Base-by-base conservation (phyloP, 2,113 vertebrate species). In the Drymodes brunneopygia region DNA sequence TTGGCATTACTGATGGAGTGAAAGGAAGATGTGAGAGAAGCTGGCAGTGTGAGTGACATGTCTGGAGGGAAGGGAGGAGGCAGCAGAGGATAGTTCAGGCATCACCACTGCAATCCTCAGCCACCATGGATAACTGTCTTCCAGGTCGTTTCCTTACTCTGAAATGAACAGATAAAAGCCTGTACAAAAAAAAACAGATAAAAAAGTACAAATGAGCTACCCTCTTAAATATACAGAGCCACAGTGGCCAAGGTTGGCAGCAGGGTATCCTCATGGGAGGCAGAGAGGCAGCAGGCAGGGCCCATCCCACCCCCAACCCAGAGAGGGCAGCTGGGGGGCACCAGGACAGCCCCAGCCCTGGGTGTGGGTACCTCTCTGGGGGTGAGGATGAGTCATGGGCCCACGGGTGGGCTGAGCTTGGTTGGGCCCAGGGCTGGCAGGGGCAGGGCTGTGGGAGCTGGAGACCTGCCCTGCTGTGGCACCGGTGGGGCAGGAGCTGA, bases 321-420 rank as follows among this genome's bases (percentile, higher is more conserved):
- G 15, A 5, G 6, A 31, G 35, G 20, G 28, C 48, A 78, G n/a
- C 45, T 5, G 2, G 4, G 10, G 22, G 33, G 5, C 75, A 79
- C 11, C 1, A 2, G 19, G 16, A 12, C 35, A 70, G 29, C 22
- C n/a, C 31, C 40, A 38, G 29, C 17, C n/a, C 25, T 1, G 17
- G 15, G 14, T 17, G 10, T 1, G 6, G 61, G 27, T 53, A 69
- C 9, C 13, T 35, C 23, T 8, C 9, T n/a, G 31, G 40, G 18
- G 6, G 2, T 8, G 3, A 27, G 40, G 9, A 5, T 0, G 0
- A 25, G 11, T 12, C 28, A 0, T 48, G 25, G 33, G 4, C 23
- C 47, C 4, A 2, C 0, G 0, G 18, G 4, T 48, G 42, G 19
- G 12, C 42, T 20, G 2, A 21, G 31, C 33, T 47, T 12, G 9